These are phyloP conservation scores for Gallinago solitaria DNA, from an alignment of 2,797 vertebrate genomes.

Conservation along the genomic window DNA sequence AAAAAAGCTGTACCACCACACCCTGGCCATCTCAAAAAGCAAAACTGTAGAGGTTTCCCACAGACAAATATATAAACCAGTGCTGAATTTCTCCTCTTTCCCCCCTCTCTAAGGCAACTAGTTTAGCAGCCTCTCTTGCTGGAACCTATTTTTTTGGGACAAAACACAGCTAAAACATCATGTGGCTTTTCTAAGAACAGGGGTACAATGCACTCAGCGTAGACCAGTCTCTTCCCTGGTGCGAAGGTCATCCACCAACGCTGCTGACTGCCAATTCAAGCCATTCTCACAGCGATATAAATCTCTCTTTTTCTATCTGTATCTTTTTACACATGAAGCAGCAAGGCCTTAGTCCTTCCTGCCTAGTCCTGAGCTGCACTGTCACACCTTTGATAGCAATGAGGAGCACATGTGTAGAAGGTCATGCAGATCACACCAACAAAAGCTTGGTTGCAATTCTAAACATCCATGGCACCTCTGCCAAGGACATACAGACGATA, in stretches of 20 bases:
- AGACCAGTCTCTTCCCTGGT: neutral
- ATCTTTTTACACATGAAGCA: neutral
- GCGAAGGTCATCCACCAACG: neutral
- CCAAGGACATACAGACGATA: neutral
- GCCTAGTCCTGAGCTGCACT: neutral
- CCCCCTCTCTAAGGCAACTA: neutral
- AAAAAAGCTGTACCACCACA: conserved; percentile 32
- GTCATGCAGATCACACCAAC: neutral
- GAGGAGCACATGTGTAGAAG: rapidly evolving
- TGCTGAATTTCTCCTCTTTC: neutral
- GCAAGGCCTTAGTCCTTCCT: rapidly evolving
- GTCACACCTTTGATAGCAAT: neutral
- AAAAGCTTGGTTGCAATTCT: neutral
- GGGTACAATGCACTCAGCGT: neutral
- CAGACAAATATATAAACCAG: conserved; percentile 60
- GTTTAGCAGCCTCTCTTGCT: neutral
- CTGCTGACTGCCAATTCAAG: neutral
- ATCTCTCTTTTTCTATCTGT: neutral
- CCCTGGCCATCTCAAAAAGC: conserved; percentile 53
- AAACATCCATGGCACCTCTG: neutral
- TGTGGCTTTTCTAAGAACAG: conserved; percentile 11
- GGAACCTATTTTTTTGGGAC: conserved; percentile 40
- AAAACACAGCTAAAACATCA: neutral
- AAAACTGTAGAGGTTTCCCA: conserved; percentile 53
- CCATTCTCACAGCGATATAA: neutral